phyloP scores from a whole-genome alignment of 2,888 invertebrate genomes.

The Cinara cedri region DNA sequence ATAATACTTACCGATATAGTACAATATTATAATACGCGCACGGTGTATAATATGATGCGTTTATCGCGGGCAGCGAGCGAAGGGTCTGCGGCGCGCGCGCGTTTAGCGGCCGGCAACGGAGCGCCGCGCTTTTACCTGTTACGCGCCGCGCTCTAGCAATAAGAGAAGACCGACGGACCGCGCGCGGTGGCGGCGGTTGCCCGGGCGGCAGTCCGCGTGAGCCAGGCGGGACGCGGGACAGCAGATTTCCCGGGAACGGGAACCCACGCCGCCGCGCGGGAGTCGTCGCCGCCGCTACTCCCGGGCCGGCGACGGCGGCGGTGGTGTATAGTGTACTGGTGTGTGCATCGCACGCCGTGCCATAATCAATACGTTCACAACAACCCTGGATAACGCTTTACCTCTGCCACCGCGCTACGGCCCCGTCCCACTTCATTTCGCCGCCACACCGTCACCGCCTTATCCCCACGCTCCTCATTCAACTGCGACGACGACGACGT shows the following conservation, averaged over 20 bases:
- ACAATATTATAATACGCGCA: neutral
- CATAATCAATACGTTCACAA: constrained; percentile 56
- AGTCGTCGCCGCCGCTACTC: neutral
- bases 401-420: constrained; percentile 18
- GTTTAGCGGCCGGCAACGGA: neutral
- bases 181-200: constrained; percentile 22
- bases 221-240: constrained; percentile 9
- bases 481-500: neutral
- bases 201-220: constrained; percentile 46
- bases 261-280: neutral
- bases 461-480: too few relatives aligned
- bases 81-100: neutral
- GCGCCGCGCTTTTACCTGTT: constrained; percentile 44
- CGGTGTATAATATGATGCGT: neutral
- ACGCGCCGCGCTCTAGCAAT: constrained; percentile 29
- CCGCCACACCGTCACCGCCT: neutral
- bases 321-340: constrained; percentile 2
- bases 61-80: neutral
- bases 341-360: constrained; percentile 43
- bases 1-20: too few relatives aligned
- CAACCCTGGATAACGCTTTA: constrained; percentile 55
- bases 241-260: constrained; percentile 43
- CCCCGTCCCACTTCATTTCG: neutral
- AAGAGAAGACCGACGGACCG: constrained; percentile 15
- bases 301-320: neutral